phyloP scores from a whole-genome alignment of 2,888 invertebrate species.

The Ennomos erosarius region DNA sequence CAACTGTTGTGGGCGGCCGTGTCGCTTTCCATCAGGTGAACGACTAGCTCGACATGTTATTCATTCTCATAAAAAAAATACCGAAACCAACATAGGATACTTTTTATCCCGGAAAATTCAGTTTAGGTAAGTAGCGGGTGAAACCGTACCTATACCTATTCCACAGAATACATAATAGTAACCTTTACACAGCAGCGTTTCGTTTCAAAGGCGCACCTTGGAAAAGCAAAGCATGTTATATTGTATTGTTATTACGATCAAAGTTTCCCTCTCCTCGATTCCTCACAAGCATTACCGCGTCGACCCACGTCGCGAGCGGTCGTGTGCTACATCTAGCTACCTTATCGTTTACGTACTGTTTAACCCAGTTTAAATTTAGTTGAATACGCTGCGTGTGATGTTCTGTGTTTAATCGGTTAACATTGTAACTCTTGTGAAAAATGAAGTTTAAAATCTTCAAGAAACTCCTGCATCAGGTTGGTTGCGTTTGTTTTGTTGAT shows the following conservation, averaged over 20 bases:
- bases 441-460: constrained; percentile 81
- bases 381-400: constrained; percentile 47
- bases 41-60: no score
- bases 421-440: constrained; percentile 24
- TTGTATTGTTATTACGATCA: no score
- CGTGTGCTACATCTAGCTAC: constrained; percentile 44
- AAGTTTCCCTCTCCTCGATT: no score
- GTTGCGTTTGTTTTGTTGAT: constrained; percentile 40
- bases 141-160: no score
- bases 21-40: no score
- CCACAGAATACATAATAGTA: not conserved
- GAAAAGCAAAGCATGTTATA: not conserved
- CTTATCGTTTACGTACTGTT: constrained; percentile 42
- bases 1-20: no score
- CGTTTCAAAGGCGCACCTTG: not conserved
- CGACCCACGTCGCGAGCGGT: constrained; percentile 43
- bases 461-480: constrained; percentile 71
- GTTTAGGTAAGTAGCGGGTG: no score
- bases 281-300: constrained; percentile 40
- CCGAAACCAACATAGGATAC: no score
- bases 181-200: constrained; percentile 1
- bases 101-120: no score
- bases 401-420: constrained; percentile 44
- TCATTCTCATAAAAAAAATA: no score
- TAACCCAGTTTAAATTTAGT: constrained; percentile 53